Base-by-base conservation (phyloP, 2,797 vertebrate genomes). In the Rhinichthys osculus region DNA sequence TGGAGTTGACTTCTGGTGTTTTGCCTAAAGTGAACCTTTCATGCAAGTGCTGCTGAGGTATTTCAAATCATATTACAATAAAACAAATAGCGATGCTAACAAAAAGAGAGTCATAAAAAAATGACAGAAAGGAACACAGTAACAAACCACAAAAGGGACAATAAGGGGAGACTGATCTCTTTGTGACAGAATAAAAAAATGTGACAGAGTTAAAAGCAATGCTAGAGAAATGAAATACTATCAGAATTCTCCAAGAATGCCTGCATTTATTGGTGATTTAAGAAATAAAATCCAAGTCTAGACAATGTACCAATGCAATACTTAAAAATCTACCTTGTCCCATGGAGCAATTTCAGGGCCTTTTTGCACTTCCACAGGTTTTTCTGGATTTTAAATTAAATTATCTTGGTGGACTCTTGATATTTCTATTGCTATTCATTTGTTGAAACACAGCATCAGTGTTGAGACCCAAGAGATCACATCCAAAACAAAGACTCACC, bases 41-140 rank as follows among this genome's bases (percentile, higher is more conserved):
- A 94, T 93, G 96, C 94, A 96, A 96, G 96, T 94, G 95, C 96
- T 97, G 97, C 97, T 98, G 98, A 99, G 98, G 98, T 97, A 98
- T 96, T 95, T 94, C 88, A 94, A 94, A 94, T 90, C 91, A 93
- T 85, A 93, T 88, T 87, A 92, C 91, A 83, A 74, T 16, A 66
- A 73, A 69, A 82, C 8, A 85, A 59, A 62, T 19, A 77, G 40
- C 16, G 2, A 38, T 57, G 30, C 10, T 90, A 92, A 89, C 78
- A 88, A 42, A 70, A 17, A 33, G n/a, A 66, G 90, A 73, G 89
- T 81, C 67, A 89, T 85, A 90, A 87, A 76, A 47, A n/a, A 27
- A 2, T 4, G 1, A 67, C 35, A 78, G 23, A 78, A 50, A 38
- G 50, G 38, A 79, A 69, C 70, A 85, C 23, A 70, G 71, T 89